Conservation (phyloP, 2,113 vertebrate species). For the Scomber scombrus region DNA sequence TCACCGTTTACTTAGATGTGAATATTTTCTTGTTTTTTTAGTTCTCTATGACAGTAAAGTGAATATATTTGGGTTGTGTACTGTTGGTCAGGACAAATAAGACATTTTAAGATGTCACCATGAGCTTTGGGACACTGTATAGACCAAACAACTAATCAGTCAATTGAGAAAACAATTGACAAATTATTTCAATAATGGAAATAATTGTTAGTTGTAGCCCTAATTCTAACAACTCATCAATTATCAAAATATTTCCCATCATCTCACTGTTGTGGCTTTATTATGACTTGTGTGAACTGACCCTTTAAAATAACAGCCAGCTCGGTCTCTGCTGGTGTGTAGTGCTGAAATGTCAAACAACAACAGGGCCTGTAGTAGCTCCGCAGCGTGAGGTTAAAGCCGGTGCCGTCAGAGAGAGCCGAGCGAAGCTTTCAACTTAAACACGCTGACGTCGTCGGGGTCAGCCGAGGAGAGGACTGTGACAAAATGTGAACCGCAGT, state of each 20-base stretch:
- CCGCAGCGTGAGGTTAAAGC: constrained; percentile 7
- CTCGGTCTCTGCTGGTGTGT: constrained; percentile 9
- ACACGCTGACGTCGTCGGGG: constrained; percentile 12
- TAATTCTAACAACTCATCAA: too few relatives aligned
- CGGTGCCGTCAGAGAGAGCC: constrained; percentile 19
- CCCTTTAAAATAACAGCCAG: background rate
- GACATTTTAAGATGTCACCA: background rate
- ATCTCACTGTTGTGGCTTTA: too few relatives aligned
- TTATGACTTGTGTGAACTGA: background rate
- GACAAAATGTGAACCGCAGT: constrained; percentile 29
- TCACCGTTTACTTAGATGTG: too few relatives aligned
- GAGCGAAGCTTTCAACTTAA: constrained; percentile 12
- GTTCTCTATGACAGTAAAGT: background rate
- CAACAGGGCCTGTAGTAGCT: background rate
- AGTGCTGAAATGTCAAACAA: constrained; percentile 29
- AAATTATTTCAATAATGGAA: too few relatives aligned
- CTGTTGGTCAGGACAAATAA: background rate
- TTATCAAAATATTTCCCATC: too few relatives aligned
- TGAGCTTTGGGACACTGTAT: background rate
- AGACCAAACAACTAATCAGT: background rate
- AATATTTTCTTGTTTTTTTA: background rate
- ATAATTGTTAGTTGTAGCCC: too few relatives aligned
- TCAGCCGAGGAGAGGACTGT: background rate
- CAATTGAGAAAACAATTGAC: background rate
- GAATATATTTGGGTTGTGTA: too few relatives aligned